Conservation (phyloP, 2,888 invertebrate species). For the Epistrophe eligans region DNA sequence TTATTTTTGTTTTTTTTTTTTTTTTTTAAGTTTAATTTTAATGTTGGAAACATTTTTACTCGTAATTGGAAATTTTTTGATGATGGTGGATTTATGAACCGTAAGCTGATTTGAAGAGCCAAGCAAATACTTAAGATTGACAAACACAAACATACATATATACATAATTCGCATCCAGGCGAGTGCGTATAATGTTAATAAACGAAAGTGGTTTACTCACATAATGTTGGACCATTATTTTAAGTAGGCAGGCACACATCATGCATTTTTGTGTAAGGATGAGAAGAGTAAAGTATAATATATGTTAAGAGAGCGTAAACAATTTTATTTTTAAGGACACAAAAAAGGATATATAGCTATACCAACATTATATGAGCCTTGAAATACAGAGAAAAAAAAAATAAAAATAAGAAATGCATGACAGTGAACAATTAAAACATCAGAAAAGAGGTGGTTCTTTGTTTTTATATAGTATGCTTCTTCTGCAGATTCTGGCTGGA, state of each 20-base stretch:
- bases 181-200: conserved; percentile 54
- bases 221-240: conserved; percentile 32
- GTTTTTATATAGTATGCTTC: too few species aligned
- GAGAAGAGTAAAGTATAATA: background rate
- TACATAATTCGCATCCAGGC: conserved; percentile 24
- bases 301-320: conserved; percentile 14
- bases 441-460: too few species aligned
- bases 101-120: conserved; percentile 72
- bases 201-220: conserved; percentile 42
- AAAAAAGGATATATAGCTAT: background rate
- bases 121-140: conserved; percentile 64
- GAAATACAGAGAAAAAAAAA: conserved; percentile 10
- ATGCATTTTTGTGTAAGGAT: conserved; percentile 4
- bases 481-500: too few species aligned
- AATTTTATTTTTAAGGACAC: conserved; percentile 16
- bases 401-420: background rate
- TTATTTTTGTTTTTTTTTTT: conserved; percentile 4
- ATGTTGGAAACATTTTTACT: conserved; percentile 58
- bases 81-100: conserved; percentile 69
- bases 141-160: conserved; percentile 22
- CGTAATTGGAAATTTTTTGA: conserved; percentile 66
- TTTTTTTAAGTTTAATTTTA: conserved; percentile 58
- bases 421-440: background rate
- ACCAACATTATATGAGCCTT: conserved; percentile 4
- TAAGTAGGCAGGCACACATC: conserved; percentile 4